Evolutionary conservation across 2,797 vertebrate genomes (phyloP).

Genomic region (Anolis apletophallus): DNA sequence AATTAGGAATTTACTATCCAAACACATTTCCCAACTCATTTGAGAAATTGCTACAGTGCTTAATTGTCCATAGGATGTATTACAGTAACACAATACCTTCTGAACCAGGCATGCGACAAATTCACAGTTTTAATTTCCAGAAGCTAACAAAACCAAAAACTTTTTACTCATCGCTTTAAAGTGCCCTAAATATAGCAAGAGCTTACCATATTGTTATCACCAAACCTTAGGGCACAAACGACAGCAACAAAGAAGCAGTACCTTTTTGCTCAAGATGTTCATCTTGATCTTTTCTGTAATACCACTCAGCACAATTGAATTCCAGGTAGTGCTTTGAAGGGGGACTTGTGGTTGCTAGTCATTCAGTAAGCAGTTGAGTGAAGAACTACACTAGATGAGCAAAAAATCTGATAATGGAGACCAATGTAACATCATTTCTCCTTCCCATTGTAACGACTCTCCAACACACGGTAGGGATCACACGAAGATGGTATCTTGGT

Average conservation of each 20-base stretch:
- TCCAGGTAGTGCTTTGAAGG: neutral
- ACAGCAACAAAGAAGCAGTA: neutral
- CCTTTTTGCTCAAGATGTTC: neutral
- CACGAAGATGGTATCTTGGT: too few species aligned
- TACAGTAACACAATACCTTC: neutral
- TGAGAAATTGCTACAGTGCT: neutral
- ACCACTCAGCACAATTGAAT: neutral
- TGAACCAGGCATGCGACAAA: neutral
- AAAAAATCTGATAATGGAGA: neutral
- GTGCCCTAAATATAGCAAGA: neutral
- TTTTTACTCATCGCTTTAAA: neutral
- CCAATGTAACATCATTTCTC: neutral
- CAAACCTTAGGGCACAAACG: neutral
- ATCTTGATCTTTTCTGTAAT: neutral
- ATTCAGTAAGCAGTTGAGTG: neutral
- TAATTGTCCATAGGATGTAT: neutral
- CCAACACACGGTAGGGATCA: too few species aligned
- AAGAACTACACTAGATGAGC: neutral
- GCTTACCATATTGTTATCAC: neutral
- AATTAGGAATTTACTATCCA: neutral
- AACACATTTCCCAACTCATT: neutral
- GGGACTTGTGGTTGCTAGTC: too few species aligned
- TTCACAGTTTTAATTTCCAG: constrained; percentile 1
- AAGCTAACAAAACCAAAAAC: neutral
- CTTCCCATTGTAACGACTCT: too few species aligned